Conservation (phyloP, 2,888 invertebrate species). For the Labia minor region DNA sequence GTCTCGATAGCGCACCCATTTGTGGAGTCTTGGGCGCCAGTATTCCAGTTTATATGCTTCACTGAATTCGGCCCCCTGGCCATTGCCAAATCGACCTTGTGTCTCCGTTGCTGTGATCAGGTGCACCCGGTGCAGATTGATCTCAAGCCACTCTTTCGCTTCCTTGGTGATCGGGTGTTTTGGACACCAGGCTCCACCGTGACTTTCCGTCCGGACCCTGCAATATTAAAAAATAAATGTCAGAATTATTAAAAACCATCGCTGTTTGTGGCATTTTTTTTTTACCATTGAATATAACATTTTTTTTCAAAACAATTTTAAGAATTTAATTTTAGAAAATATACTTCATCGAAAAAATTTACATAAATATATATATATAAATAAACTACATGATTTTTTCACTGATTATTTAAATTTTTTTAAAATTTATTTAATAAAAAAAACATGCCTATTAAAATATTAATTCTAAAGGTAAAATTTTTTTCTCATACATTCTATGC, state of each 20-base stretch:
- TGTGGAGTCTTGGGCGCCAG: conserved; percentile 65
- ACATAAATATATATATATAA: too few species aligned
- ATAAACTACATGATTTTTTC: too few species aligned
- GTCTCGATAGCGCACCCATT: conserved; percentile 72
- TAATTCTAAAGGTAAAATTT: too few species aligned
- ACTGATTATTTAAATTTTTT: too few species aligned
- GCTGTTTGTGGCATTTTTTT: conserved; percentile 24
- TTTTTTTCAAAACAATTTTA: too few species aligned
- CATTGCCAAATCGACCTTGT: conserved; percentile 87
- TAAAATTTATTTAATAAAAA: too few species aligned
- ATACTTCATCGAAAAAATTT: too few species aligned
- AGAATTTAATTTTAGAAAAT: too few species aligned
- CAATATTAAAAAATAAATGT: conserved; percentile 30
- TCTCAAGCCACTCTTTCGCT: conserved; percentile 65
- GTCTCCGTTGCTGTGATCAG: conserved; percentile 70
- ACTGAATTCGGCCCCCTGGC: conserved; percentile 77
- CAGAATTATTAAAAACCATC: conserved; percentile 22
- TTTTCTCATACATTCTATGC: too few species aligned
- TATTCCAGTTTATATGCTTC: conserved; percentile 76
- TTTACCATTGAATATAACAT: background rate
- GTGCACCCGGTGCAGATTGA: conserved; percentile 65
- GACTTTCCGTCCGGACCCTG: conserved; percentile 70
- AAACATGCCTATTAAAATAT: too few species aligned
- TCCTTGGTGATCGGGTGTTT: conserved; percentile 66
- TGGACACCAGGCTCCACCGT: conserved; percentile 91